These are phyloP conservation scores for Bothrops jararaca DNA, from an alignment of 2,113 vertebrate species.

Conservation along the genomic window DNA sequence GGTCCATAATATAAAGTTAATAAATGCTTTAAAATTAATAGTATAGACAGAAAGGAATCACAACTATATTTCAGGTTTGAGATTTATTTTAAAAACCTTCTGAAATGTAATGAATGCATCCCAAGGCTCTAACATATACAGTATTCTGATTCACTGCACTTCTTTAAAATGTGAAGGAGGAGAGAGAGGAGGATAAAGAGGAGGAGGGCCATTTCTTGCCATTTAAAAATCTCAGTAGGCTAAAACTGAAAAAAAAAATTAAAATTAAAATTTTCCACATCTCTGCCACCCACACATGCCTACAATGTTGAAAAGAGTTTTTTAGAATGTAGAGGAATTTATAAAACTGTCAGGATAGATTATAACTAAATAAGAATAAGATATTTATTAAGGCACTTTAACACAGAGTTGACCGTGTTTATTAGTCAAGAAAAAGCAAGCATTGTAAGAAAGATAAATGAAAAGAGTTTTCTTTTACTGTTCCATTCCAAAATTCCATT, in stretches of 20 bases:
- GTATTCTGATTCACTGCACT: conserved; percentile 13
- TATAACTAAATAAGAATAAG: neutral
- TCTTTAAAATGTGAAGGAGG: neutral
- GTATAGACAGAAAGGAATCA: conserved; percentile 40
- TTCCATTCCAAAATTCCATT: neutral
- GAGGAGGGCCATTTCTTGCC: neutral
- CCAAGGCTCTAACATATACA: conserved; percentile 24
- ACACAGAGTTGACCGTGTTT: neutral
- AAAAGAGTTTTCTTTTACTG: neutral
- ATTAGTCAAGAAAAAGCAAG: neutral
- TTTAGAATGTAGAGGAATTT: neutral
- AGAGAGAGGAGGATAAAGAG: neutral
- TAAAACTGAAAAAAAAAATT: conserved; percentile 20
- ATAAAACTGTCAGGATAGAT: neutral
- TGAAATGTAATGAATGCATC: conserved; percentile 36
- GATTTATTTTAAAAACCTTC: conserved; percentile 33
- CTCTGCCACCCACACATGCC: conserved; percentile 5
- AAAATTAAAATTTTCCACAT: conserved; percentile 9
- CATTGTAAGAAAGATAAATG: neutral
- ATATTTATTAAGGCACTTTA: neutral
- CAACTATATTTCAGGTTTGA: conserved; percentile 29
- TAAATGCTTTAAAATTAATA: conserved; percentile 43
- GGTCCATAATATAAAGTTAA: conserved; percentile 35
- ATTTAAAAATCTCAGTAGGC: neutral
- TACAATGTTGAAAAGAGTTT: neutral